Base-by-base conservation (phyloP, 2,888 invertebrate species). In the Latrodectus elegans region DNA sequence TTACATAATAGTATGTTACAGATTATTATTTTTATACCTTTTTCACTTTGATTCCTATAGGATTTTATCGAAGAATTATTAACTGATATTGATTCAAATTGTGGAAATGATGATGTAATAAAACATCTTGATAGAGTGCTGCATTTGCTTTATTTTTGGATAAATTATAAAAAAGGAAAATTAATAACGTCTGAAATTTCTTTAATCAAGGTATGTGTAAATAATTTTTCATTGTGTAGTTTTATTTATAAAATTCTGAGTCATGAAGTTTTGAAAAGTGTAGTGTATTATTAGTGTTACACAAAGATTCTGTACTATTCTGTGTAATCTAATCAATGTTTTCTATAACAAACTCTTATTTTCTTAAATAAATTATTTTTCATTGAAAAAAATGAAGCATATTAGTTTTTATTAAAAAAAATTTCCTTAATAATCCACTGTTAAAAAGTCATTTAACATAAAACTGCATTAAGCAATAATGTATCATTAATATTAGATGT, bases 131-230 rank as follows among this genome's bases (percentile, higher is more conserved):
- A 83, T 38, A 49, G 60, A 11, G 14, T 86, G 6, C 49, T 89
- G 4, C 67, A 51, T 49, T 52, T 89, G 4, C 68, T 89, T 64
- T 49, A 22, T 15, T 26, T 80, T 51, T 89, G 86, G 83, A 67
- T 89, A 52, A 65, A 55, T 14, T 86, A 78, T 17, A 86, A 83
- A 53, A 71, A 80, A 22, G 86, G 89, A 55, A 86, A 72, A 38
- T 51, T 89, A 4, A 76, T 89, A 15, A 74, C 86, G 12, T 82
- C 83, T 22, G 68, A 77, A n/a, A 60, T 67, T 68, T 11, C 14
- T 15, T 49, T 89, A 49, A 71, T 67, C 17, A n/a, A 86, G 75
- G 89, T 89, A 79, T 73, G 53, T 60, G 22, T 49, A 51, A 26
- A 22, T 26, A 22, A 12, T 55, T 60, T n/a, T 3, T 0, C 53